A percentile compares a stretch with the other conserved stretches of the same genome.
Conservation (phyloP, 64 coral and sea anemone genomes). For the Cladopsammia gracilis region DNA sequence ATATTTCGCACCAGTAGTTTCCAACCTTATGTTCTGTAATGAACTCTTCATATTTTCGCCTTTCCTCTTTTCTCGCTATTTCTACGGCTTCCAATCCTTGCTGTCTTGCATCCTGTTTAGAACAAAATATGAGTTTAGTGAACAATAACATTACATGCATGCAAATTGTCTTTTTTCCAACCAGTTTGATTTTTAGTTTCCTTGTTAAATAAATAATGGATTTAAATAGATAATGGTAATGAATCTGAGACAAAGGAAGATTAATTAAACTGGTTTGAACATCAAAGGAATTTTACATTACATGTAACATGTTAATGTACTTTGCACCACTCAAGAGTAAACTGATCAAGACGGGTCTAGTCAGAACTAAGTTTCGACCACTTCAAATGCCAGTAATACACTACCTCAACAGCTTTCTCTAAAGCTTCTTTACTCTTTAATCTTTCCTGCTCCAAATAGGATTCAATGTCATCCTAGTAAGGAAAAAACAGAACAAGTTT, state of each 20-base stretch:
- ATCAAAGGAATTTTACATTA: too few species aligned
- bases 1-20: background rate
- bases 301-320: too few species aligned
- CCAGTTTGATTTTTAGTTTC: too few species aligned
- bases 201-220: too few species aligned
- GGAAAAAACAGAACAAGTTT: background rate
- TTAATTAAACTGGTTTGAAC: too few species aligned
- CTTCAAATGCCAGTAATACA: background rate
- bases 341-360: background rate
- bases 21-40: conserved; percentile 17
- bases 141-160: background rate
- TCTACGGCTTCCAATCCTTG: conserved; percentile 42
- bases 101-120: conserved; percentile 47
- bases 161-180: background rate
- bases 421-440: conserved; percentile 56
- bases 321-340: too few species aligned
- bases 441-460: conserved; percentile 55
- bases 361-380: background rate
- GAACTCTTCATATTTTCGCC: conserved; percentile 42
- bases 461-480: conserved; percentile 66
- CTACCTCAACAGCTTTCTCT: conserved; percentile 65
- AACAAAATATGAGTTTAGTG: background rate
- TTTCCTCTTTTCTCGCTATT: conserved; percentile 27
- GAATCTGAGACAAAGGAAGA: too few species aligned
- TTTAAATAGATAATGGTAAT: too few species aligned